phyloP scores from a whole-genome alignment of 2,113 vertebrate genomes.

The Oreochromis tanganicae region DNA sequence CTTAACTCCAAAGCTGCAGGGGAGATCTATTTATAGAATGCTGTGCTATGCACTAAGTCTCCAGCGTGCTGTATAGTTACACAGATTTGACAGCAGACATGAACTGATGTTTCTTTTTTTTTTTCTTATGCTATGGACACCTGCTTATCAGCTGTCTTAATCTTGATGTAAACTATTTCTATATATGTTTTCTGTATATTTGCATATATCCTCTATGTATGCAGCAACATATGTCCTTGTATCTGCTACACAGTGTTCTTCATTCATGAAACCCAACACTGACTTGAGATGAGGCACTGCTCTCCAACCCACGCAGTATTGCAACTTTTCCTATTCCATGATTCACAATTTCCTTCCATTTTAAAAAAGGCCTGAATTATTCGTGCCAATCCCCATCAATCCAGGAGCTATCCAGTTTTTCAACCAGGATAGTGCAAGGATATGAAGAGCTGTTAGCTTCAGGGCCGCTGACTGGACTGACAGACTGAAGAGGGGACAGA shows the following conservation, averaged over 20 bases:
- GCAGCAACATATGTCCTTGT: background rate
- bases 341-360: slow-evolving; percentile 52
- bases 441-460: background rate
- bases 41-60: slow-evolving; percentile 57
- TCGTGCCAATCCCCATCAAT: slow-evolving; percentile 55
- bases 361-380: slow-evolving; percentile 66
- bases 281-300: background rate
- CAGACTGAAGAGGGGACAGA: background rate
- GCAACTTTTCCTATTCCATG: slow-evolving; percentile 39
- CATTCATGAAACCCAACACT: background rate
- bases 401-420: slow-evolving; percentile 22
- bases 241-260: background rate
- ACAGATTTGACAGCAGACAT: slow-evolving; percentile 26
- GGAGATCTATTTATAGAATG: slow-evolving; percentile 68
- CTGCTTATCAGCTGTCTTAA: background rate
- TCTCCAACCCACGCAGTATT: slow-evolving; percentile 41
- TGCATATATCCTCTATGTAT: background rate
- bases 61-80: slow-evolving; percentile 49
- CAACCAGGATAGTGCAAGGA: slow-evolving; percentile 1
- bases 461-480: slow-evolving; percentile 19
- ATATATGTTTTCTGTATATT: background rate
- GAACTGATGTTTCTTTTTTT: background rate
- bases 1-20: slow-evolving; percentile 53
- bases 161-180: background rate
- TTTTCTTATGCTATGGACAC: background rate